Base-by-base conservation (phyloP, 2,888 invertebrate species). In the Synergus japonicus region DNA sequence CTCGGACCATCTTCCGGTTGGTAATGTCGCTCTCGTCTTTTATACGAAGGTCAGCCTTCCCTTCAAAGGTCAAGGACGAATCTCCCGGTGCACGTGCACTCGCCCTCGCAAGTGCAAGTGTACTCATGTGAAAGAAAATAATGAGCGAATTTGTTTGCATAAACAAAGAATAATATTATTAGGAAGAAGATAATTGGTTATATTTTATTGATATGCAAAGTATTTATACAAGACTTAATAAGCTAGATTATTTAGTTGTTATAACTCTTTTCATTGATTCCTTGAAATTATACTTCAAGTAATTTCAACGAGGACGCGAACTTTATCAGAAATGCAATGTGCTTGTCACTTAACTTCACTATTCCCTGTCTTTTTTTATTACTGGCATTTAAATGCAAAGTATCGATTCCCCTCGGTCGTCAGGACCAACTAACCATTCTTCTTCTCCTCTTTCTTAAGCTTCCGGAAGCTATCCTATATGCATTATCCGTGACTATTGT, bases 371-470 rank as follows among this genome's bases (percentile, higher is more conserved):
- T 67, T 67, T 44, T 67, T 67, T 67, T 67, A 67, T 81, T 78
- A 58, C 82, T 82, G 81, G 80, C 84, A 86, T 86, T 86, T 84
- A 83, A 84, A 85, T 86, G 84, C 83, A 85, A 85, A 85, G 83
- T 86, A 86, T 86, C 85, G 86, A 85, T 86, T 80, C 82, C 79
- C 79, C 73, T 37, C 78, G 78, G 76, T 78, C 81, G 77, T 66
- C 77, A 79, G 81, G 81, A 80, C 76, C 73, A 78, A 77, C 58
- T 76, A 76, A 80, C 81, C 78, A 76, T 63, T 76, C 79, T 77
- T 78, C 77, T 81, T 66, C 43, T 60, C 80, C 79, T 79, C 78
- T 77, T 79, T 41, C 80, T 80, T 79, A 78, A 80, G 79, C 84
- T 83, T 84, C 82, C 82, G 83, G 80, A 81, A 82, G 82, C 82